Conservation (phyloP, 2,797 vertebrate species). For the Spatula clypeata region DNA sequence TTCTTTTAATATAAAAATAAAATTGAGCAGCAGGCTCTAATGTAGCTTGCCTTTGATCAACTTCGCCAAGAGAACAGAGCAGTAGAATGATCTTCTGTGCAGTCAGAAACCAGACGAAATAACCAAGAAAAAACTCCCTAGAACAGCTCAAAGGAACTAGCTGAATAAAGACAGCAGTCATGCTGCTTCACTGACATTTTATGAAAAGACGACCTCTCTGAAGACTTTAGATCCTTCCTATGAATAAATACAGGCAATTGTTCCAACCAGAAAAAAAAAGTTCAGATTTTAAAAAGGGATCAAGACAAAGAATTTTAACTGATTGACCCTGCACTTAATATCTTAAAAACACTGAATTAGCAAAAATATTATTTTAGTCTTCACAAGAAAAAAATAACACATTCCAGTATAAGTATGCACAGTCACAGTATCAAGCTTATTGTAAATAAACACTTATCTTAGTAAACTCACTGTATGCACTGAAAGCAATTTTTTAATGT, state of each 20-base stretch:
- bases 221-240: background rate
- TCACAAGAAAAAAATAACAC: background rate
- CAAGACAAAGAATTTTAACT: background rate
- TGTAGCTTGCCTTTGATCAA: background rate
- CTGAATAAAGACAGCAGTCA: slow-evolving; percentile 43
- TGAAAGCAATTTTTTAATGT: background rate
- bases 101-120: slow-evolving; percentile 25
- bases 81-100: background rate
- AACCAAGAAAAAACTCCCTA: slow-evolving; percentile 1
- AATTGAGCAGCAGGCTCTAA: background rate
- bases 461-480: background rate
- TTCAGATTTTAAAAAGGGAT: background rate
- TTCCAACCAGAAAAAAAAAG: background rate
- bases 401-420: background rate
- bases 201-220: slow-evolving; percentile 18
- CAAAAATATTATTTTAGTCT: background rate
- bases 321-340: background rate
- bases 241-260: background rate
- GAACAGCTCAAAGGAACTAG: slow-evolving; percentile 4
- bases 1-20: slow-evolving; percentile 27
- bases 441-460: background rate
- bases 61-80: background rate
- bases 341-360: background rate
- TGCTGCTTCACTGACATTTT: slow-evolving; percentile 38
- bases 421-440: background rate